Evolutionary conservation across 2,797 vertebrate species (phyloP).

Genomic region (Gouania willdenowi): DNA sequence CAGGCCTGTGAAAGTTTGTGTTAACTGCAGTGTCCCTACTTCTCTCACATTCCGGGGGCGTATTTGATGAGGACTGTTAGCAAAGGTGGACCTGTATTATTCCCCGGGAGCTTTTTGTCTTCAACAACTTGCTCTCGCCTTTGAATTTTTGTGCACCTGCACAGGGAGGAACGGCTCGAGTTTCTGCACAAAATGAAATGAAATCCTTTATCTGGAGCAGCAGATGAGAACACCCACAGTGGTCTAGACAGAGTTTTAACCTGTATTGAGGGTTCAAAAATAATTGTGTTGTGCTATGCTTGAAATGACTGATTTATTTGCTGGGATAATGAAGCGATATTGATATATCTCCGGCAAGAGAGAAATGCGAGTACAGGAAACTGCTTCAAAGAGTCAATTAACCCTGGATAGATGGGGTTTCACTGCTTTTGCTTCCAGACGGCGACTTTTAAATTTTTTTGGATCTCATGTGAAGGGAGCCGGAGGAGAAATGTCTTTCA

Average conservation of each 20-base stretch:
- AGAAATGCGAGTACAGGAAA: too few relatives aligned
- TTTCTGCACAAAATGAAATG: constrained; percentile 34
- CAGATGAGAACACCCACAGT: constrained; percentile 44
- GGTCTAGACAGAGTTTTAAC: constrained; percentile 23
- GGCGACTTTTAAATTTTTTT: constrained; percentile 47
- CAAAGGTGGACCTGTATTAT: constrained; percentile 4
- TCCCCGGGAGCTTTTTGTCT: constrained; percentile 19
- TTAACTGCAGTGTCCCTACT: neutral
- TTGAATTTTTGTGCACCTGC: constrained; percentile 5
- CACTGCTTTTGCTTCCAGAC: constrained; percentile 47
- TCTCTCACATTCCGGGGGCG: neutral
- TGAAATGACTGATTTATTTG: constrained; percentile 61
- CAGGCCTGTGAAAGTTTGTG: constrained; percentile 3
- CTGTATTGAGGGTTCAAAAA: constrained; percentile 29
- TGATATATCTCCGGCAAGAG: constrained; percentile 48
- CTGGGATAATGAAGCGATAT: constrained; percentile 61
- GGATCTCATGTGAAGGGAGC: constrained; percentile 40
- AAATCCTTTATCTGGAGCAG: constrained; percentile 47
- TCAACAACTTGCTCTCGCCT: constrained; percentile 6
- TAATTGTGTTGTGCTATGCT: too few relatives aligned
- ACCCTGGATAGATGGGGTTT: constrained; percentile 57
- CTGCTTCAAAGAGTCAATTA: too few relatives aligned
- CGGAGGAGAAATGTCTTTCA: constrained; percentile 44
- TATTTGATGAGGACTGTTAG: constrained; percentile 10
- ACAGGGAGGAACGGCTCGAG: constrained; percentile 2